Percentiles rank a stretch among this genome's conserved stretches.
Conservation (phyloP, 2,888 invertebrate species). For the Andrena haemorrhoa region DNA sequence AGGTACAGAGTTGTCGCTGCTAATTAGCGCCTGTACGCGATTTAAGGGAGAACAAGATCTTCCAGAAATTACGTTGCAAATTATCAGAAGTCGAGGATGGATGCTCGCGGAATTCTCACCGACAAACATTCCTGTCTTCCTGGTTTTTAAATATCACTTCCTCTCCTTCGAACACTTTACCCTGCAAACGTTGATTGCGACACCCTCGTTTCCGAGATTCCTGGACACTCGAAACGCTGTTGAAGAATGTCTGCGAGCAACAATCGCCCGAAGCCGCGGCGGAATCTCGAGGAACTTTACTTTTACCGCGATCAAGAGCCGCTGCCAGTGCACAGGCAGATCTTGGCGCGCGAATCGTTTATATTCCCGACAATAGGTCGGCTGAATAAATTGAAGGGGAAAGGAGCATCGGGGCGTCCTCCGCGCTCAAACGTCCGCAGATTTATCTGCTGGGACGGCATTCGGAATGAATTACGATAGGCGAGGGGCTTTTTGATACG, state of each 20-base stretch:
- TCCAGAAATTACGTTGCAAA: neutral
- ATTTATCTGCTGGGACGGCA: conserved; percentile 37
- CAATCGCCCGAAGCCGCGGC: neutral
- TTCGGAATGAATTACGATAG: conserved; percentile 32
- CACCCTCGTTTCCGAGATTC: neutral
- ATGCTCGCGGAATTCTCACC: no score
- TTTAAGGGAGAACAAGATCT: neutral
- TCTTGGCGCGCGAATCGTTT: conserved; percentile 14
- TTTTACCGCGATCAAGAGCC: conserved; percentile 2
- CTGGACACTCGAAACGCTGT: neutral
- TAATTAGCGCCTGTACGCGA: conserved; percentile 1
- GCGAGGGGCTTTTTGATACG: conserved; percentile 1
- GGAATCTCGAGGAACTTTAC: neutral
- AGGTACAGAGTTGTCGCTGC: neutral
- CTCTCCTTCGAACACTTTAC: neutral
- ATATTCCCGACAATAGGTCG: conserved; percentile 21
- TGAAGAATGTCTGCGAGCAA: neutral
- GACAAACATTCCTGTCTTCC: no score
- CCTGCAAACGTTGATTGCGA: neutral
- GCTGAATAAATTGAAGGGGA: conserved; percentile 27
- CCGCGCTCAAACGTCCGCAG: conserved; percentile 8
- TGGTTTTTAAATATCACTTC: neutral
- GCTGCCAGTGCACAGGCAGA: neutral
- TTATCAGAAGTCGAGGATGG: neutral
- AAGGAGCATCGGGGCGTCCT: conserved; percentile 16